phyloP scores from a whole-genome alignment of 2,888 invertebrate species.

The Callyntrura guangdongensis region DNA sequence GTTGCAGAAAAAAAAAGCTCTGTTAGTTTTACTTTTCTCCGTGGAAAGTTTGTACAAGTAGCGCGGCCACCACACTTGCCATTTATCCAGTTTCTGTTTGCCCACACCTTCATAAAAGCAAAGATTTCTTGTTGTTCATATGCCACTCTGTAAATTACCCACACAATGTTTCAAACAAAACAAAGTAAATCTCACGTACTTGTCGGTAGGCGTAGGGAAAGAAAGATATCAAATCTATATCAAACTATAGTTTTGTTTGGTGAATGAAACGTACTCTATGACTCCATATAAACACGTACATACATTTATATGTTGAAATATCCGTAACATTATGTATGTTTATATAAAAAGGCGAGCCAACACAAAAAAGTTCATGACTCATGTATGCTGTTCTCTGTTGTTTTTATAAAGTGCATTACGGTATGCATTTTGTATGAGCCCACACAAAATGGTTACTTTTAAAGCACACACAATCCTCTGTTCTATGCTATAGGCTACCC shows the following conservation, averaged over 20 bases:
- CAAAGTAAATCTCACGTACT: background rate
- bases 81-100: background rate
- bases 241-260: background rate
- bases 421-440: constrained; percentile 76
- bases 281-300: background rate
- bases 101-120: background rate
- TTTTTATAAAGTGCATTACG: constrained; percentile 61
- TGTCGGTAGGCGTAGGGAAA: too few species aligned
- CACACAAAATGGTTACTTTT: constrained; percentile 15
- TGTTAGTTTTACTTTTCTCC: background rate
- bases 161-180: background rate
- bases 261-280: background rate
- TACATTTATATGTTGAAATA: background rate
- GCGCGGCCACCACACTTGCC: background rate
- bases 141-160: background rate
- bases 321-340: too few species aligned
- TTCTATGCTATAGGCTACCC: background rate
- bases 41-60: background rate
- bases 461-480: background rate
- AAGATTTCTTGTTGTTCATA: background rate
- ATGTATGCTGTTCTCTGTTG: background rate
- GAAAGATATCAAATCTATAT: too few species aligned
- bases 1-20: background rate
- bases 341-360: background rate
- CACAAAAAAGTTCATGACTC: background rate